A percentile compares a stretch with the other conserved stretches of the same genome.
Conservation (phyloP, 2,888 invertebrate genomes). For the Lithophane ornitopus region DNA sequence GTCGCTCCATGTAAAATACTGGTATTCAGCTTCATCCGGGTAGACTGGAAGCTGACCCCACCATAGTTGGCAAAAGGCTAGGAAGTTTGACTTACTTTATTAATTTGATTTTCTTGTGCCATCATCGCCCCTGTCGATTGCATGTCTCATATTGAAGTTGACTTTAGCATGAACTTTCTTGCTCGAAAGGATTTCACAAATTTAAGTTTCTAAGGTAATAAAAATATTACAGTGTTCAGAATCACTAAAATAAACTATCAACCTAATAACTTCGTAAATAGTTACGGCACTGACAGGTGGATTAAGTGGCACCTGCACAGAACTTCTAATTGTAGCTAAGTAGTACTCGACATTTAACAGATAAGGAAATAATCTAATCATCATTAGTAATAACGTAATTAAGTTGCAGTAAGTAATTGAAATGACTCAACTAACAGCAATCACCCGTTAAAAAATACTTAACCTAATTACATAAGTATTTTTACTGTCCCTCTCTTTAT, state of each 20-base stretch:
- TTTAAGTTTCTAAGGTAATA: too few relatives aligned
- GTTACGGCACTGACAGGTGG: slow-evolving; percentile 10
- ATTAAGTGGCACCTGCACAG: slow-evolving; percentile 25
- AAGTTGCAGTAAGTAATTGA: background rate
- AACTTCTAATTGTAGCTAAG: slow-evolving; percentile 19
- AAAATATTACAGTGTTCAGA: background rate
- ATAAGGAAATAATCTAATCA: slow-evolving; percentile 6
- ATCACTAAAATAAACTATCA: background rate
- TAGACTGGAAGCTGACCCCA: too few relatives aligned
- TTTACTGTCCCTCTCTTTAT: background rate
- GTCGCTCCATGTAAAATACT: too few relatives aligned
- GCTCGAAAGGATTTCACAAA: background rate
- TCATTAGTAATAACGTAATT: slow-evolving; percentile 22
- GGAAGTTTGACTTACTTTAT: too few relatives aligned
- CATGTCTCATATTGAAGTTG: background rate
- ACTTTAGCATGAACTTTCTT: background rate
- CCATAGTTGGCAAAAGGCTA: too few relatives aligned
- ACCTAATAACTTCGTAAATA: slow-evolving; percentile 3
- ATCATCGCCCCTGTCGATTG: too few relatives aligned
- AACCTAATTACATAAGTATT: slow-evolving; percentile 8
- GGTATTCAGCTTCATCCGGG: too few relatives aligned
- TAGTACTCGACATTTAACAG: slow-evolving; percentile 15
- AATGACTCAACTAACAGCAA: slow-evolving; percentile 16
- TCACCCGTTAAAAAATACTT: background rate
- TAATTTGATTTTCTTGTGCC: background rate